Evolutionary conservation across 92 coral and sea anemone species (phyloP), one percentile per base, ranked within the genome.

Genomic region (Parazoanthus darwini): DNA sequence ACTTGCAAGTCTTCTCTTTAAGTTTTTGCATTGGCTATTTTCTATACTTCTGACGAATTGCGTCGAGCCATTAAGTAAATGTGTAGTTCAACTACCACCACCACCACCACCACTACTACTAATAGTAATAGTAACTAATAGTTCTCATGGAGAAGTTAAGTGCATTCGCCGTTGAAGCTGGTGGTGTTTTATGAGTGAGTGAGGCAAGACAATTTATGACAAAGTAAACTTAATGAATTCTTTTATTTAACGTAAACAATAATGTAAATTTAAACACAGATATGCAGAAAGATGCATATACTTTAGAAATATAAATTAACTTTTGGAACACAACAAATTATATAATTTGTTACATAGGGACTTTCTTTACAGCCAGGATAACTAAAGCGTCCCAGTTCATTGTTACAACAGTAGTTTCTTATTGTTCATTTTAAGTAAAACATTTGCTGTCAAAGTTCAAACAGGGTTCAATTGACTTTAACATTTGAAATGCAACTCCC

Each of bases 341-440:
- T 58, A 58, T 58, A 58, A 58, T 58, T 56, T 58, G 66, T 58
- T 23, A 58, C 66, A 58, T 58, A 15, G 66, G 66, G 66, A 58
- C 66, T 58, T 58, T 58, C 66, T 58, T 58, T 58, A 58, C 66
- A 58, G 66, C 66, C 66, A 58, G 66, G 66, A 23, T 58, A 58
- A 58, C 66, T 58, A 58, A 58, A 58, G 66, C 23, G 66, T 58
- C 66, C 66, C 66, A 58, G 66, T 74, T 74, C 44, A 35, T 74
- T 74, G 78, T 35, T 74, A 74, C 44, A 74, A 74, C 78, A 74
- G 78, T 74, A 74, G 78, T 74, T 74, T 74, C 78, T 74, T 74
- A 74, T 11, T 74, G 78, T 74, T 74, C 44, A 73, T 73, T 73
- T 73, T 73, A 73, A 73, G 44, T 73, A 73, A 73, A 73, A 73